A percentile compares a stretch with the other conserved stretches of the same genome.
Evolutionary conservation across 2,888 invertebrate genomes (phyloP).

Genomic region (Drosophila prolongata): DNA sequence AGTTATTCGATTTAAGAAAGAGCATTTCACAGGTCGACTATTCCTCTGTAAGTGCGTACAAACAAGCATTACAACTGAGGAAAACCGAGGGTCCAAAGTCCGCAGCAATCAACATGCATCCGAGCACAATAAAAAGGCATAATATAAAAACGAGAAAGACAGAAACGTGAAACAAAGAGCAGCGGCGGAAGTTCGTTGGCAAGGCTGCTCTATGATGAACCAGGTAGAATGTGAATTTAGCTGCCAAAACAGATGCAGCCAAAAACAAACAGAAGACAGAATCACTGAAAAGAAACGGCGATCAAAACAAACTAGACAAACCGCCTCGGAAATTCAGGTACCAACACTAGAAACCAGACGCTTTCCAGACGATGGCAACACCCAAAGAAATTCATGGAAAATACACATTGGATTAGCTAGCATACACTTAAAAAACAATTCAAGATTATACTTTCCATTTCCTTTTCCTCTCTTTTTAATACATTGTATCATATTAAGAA

Average conservation of each 20-base stretch:
- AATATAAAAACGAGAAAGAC: conserved; percentile 7
- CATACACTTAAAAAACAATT: conserved; percentile 4
- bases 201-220: conserved; percentile 20
- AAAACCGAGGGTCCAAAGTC: conserved; percentile 31
- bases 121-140: conserved; percentile 21
- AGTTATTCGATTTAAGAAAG: neutral
- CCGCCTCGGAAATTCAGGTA: conserved; percentile 52
- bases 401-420: neutral
- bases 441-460: no score
- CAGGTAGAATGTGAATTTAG: conserved; percentile 19
- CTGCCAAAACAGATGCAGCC: conserved; percentile 18
- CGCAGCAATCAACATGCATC: conserved; percentile 30
- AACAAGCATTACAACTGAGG: conserved; percentile 29
- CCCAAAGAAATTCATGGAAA: conserved; percentile 35
- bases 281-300: conserved; percentile 49
- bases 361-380: conserved; percentile 50
- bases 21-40: conserved; percentile 2
- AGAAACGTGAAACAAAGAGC: conserved; percentile 12
- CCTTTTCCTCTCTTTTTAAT: no score
- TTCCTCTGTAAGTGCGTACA: conserved; percentile 1
- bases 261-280: neutral
- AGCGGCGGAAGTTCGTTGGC: conserved; percentile 28
- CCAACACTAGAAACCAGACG: conserved; percentile 29
- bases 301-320: conserved; percentile 76
- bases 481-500: no score